Conservation (phyloP, 2,888 invertebrate genomes). For the Encarsia formosa region DNA sequence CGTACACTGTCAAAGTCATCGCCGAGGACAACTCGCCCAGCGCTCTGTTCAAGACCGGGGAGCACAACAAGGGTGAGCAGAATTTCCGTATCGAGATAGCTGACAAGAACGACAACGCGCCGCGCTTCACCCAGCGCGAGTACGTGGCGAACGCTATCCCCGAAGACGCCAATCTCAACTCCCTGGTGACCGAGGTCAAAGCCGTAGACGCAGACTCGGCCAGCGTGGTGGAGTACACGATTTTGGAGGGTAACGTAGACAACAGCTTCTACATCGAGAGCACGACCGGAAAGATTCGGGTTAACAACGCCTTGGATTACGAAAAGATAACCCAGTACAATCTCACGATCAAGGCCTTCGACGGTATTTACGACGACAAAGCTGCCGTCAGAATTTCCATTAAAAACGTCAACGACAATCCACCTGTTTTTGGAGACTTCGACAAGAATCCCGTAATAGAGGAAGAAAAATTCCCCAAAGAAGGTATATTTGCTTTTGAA, state of each 20-base stretch:
- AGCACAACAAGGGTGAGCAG: slow-evolving; percentile 74
- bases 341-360: slow-evolving; percentile 77
- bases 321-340: slow-evolving; percentile 81
- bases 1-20: slow-evolving; percentile 84
- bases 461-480: no score
- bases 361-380: slow-evolving; percentile 78
- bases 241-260: slow-evolving; percentile 79
- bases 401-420: slow-evolving; percentile 89
- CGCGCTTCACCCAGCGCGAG: slow-evolving; percentile 74
- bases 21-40: slow-evolving; percentile 89
- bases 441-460: slow-evolving; percentile 70
- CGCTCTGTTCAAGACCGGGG: slow-evolving; percentile 60
- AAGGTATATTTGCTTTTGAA: no score
- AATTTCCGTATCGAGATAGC: slow-evolving; percentile 87
- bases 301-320: slow-evolving; percentile 74
- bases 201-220: slow-evolving; percentile 85
- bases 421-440: slow-evolving; percentile 73
- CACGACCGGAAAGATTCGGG: slow-evolving; percentile 79
- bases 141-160: slow-evolving; percentile 72
- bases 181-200: slow-evolving; percentile 79
- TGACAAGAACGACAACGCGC: slow-evolving; percentile 94
- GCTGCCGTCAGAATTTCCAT: slow-evolving; percentile 81
- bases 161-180: slow-evolving; percentile 81
- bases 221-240: slow-evolving; percentile 82
- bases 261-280: slow-evolving; percentile 83